Conservation (phyloP, 2,113 vertebrate species). For the Lagopus leucura region DNA sequence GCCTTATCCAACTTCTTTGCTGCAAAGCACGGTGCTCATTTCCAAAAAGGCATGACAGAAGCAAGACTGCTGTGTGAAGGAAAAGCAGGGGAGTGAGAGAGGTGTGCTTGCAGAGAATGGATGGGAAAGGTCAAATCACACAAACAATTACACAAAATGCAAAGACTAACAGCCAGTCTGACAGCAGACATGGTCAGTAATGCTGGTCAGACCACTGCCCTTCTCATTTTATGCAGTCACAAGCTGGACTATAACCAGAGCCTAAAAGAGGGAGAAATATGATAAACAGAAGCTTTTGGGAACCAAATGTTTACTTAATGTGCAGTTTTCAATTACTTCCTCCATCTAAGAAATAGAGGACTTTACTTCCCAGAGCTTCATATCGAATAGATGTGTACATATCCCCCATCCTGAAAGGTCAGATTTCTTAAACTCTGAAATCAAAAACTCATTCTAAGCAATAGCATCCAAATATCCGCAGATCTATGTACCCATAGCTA, state of each 20-base stretch:
- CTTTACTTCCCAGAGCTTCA: background rate
- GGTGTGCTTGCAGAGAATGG: background rate
- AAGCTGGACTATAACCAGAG: background rate
- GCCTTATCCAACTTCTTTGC: conserved; percentile 14
- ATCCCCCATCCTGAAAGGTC: background rate
- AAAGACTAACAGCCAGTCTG: background rate
- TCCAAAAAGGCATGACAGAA: background rate
- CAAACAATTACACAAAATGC: background rate
- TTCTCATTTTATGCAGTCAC: background rate
- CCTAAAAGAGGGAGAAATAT: background rate
- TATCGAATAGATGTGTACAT: accelerated
- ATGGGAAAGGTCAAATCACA: background rate
- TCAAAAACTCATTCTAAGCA: background rate
- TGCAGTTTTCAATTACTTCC: background rate
- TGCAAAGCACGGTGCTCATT: background rate
- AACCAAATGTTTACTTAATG: background rate
- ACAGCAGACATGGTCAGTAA: background rate
- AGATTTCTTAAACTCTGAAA: background rate
- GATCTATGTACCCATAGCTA: background rate
- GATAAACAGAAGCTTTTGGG: background rate
- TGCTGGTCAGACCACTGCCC: background rate
- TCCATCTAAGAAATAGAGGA: background rate
- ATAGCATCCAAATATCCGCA: background rate
- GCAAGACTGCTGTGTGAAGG: background rate
- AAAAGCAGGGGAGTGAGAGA: background rate